Evolutionary conservation across 2,797 vertebrate species (phyloP).

Genomic region (Leuciscus waleckii): DNA sequence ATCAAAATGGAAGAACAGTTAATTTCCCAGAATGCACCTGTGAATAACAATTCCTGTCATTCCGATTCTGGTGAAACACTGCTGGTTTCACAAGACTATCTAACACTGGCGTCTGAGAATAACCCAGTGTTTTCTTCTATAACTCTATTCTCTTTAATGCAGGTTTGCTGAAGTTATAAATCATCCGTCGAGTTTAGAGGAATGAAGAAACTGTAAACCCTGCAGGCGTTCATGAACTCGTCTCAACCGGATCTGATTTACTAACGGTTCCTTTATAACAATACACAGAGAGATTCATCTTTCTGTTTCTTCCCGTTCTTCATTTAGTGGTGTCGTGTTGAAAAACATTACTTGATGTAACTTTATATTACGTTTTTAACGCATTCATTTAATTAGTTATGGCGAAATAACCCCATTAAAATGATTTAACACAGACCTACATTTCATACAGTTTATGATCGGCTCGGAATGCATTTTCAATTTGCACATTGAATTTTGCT

Average conservation of each 20-base stretch:
- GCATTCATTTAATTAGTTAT: no score
- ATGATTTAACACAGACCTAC: no score
- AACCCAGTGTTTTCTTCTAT: not conserved
- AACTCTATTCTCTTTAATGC: not conserved
- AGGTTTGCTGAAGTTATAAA: constrained; percentile 14
- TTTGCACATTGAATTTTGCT: no score
- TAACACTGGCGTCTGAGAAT: not conserved
- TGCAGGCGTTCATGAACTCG: constrained; percentile 15
- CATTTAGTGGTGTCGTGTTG: not conserved
- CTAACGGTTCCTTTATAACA: not conserved
- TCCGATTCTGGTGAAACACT: no score
- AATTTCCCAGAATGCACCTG: not conserved
- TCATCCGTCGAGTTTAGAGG: not conserved
- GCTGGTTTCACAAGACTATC: not conserved
- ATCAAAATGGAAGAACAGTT: no score
- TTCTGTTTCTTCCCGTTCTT: not conserved
- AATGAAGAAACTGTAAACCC: constrained; percentile 5
- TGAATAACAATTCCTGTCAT: no score
- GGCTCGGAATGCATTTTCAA: no score
- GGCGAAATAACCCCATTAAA: no score
- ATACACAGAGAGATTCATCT: not conserved
- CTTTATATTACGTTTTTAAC: no score
- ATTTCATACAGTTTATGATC: no score
- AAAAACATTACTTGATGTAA: no score
- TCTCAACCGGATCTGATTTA: constrained; percentile 13